Evolutionary conservation across 2,888 invertebrate genomes (phyloP), one percentile per base, ranked within the genome.

Genomic region (Nemotelus nigrinus): DNA sequence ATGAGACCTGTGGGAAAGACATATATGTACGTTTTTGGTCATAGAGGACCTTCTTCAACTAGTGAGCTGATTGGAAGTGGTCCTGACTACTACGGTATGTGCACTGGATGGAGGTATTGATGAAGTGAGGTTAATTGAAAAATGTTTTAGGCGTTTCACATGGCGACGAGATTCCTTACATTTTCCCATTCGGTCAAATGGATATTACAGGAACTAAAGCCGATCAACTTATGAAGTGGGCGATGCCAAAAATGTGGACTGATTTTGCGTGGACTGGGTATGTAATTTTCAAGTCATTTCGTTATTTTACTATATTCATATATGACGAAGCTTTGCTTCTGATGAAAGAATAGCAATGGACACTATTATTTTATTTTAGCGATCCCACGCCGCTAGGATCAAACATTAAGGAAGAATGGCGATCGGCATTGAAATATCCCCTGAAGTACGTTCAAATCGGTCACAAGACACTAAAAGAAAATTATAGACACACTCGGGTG

Each of bases 191-290:
- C 25, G 58, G 58, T 67, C 55, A 71, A 55, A 8, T 57, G 7
- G 6, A 43, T 1, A 10, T 57, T 10, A 43, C 55, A 2, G 57
- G 57, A 41, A n/a, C 71, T 2, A 50, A n/a, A 43, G n/a, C 8
- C 3, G 71, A 71, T 57, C 43, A 71, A 39, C 2, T 57, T 8
- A 71, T 71, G 71, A 53, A 45, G n/a, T 71, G 71, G 71, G 71
- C 71, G 10, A 2, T 71, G 10, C 71, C 71, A 39, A 43, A 47
- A 57, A 71, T 71, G 71, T 71, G 71, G 71, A 57, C 57, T 6
- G 57, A 71, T 71, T 71, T 71, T 57, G 71, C 71, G 7, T 57
- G 44, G 57, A 71, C 53, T 39, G 71, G 55, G 71, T 71, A 41
- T 10, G 71, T 43, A 1, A 39, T 25, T 25, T 25, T 25, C 25